Evolutionary conservation across 2,797 vertebrate species (phyloP), one percentile per base, ranked within the genome.

Genomic region (Siniperca obscura): DNA sequence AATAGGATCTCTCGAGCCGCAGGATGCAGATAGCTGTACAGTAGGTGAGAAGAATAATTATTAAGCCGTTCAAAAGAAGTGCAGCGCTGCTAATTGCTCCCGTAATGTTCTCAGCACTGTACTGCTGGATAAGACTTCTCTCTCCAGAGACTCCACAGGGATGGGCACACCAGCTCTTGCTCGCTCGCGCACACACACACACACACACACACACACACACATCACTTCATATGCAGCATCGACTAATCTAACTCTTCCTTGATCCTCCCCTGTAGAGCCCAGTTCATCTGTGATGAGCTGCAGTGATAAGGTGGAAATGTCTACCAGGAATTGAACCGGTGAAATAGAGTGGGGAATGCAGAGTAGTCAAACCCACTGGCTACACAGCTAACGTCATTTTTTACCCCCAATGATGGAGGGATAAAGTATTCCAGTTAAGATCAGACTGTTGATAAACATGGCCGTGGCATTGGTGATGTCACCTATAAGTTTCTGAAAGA

Each of bases 21-120:
- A 87, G 82, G 87, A 84, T 83, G 69, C 82, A 89, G 90, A 87
- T 76, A 87, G 84, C 46, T 19, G 22, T 77, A 85, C 90, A 91
- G 85, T 76, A 89, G 87, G 87, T 92, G 90, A 93, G 88, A 81
- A 88, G 92, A 90, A 93, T 90, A 84, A 91, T 90, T 83, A 93
- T 91, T 79, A 87, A 84, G 78, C 73, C 30, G 78, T 92, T 92
- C 84, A 93, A 93, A 91, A 81, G 62, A 64, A 86, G 86, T 12
- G 57, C 59, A 3, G 75, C n/a, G 30, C 68, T 81, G 84, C 86
- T 94, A 92, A 94, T 94, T 92, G 90, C 89, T 89, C 76, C 73
- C 0, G 59, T 90, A 91, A 90, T 90, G 86, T 90, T 87, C 77
- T 60, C 86, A 65, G 70, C 74, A 62, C 80, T 81, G 79, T 86